Percentiles rank a stretch among this genome's conserved stretches.
Evolutionary conservation across 1,140 invertebrate species (phyloP).

Genomic region (Sycophila sp.): DNA sequence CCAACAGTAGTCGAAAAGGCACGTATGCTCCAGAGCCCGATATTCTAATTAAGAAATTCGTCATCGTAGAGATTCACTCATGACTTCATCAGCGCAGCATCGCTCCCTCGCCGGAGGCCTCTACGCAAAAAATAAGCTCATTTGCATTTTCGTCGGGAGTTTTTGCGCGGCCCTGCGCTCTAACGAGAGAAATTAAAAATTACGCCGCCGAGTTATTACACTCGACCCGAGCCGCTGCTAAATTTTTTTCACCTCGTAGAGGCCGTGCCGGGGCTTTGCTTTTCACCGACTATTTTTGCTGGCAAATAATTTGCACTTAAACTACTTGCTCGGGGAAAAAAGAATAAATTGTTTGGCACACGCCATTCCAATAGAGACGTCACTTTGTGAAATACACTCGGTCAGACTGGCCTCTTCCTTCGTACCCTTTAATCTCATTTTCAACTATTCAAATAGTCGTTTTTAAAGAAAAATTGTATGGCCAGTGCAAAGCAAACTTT

Average conservation of each 20-base stretch:
- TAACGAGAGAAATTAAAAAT: conserved; percentile 34
- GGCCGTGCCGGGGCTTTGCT: too few species aligned
- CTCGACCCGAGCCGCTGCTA: too few species aligned
- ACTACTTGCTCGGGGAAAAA: neutral
- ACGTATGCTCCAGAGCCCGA: conserved; percentile 13
- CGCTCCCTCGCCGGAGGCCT: neutral
- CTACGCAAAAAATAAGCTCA: conserved; percentile 31
- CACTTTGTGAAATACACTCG: neutral
- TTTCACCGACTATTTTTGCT: conserved; percentile 32
- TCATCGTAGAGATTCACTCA: conserved; percentile 51
- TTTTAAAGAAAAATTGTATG: too few species aligned
- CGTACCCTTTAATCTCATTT: too few species aligned
- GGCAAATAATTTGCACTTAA: conserved; percentile 15
- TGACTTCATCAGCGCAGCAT: conserved; percentile 30
- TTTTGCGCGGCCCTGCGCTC: neutral
- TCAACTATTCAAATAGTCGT: too few species aligned
- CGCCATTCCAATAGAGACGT: conserved; percentile 11
- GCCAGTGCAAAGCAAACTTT: neutral
- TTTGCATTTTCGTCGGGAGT: conserved; percentile 23
- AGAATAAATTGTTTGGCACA: neutral
- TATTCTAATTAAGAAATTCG: conserved; percentile 64
- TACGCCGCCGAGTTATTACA: neutral
- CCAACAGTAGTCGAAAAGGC: conserved; percentile 65
- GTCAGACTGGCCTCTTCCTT: too few species aligned
- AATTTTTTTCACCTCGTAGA: neutral